Evolutionary conservation across 2,113 vertebrate genomes (phyloP).

Genomic region (Amazona vittata): DNA sequence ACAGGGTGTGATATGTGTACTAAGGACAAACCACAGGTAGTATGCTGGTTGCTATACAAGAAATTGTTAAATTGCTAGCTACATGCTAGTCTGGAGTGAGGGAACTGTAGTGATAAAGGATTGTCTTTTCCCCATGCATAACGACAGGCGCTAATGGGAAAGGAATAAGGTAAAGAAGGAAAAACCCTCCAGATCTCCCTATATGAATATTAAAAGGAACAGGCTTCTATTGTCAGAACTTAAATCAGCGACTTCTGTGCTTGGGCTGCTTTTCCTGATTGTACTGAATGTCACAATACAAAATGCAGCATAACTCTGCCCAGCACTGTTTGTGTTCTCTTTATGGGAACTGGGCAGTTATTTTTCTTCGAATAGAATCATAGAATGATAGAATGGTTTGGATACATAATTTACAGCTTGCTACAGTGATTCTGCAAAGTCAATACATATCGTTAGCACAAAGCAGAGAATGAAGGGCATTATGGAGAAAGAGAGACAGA

Average conservation of each 20-base stretch:
- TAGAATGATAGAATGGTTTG: background rate
- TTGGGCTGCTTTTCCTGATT: conserved; percentile 38
- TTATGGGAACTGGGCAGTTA: conserved; percentile 36
- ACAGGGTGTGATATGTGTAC: background rate
- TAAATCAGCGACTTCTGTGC: background rate
- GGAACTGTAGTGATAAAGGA: background rate
- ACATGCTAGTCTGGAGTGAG: background rate
- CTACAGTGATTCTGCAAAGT: conserved; percentile 51
- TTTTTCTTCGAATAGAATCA: conserved; percentile 49
- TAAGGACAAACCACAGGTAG: background rate
- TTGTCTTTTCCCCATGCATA: background rate
- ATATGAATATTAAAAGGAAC: background rate
- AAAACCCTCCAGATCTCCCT: background rate
- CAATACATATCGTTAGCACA: conserved; percentile 53
- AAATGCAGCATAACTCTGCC: conserved; percentile 39
- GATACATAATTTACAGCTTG: conserved; percentile 50
- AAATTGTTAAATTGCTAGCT: background rate
- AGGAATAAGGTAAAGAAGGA: conserved; percentile 1
- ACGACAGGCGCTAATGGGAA: background rate
- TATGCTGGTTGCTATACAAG: background rate
- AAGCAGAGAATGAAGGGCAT: conserved; percentile 64
- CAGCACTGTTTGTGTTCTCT: conserved; percentile 28
- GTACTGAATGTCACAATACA: conserved; percentile 39
- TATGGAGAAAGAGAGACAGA: conserved; percentile 33
- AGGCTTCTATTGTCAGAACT: conserved; percentile 18